phyloP scores from a whole-genome alignment of 2,113 vertebrate species.

The Rynchops niger region DNA sequence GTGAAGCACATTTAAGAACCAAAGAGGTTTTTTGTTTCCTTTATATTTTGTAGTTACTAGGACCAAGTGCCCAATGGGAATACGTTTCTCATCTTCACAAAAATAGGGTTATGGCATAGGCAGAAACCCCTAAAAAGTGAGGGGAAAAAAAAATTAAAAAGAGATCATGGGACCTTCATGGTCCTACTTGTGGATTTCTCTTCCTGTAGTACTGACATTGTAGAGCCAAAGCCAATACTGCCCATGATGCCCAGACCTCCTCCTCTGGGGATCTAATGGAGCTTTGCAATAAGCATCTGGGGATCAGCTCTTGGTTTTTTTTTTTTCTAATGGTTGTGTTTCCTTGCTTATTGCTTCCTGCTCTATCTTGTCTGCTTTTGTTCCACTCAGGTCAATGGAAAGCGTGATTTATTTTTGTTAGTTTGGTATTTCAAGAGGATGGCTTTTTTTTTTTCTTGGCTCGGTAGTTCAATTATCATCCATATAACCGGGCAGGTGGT shows the following conservation, averaged over 20 bases:
- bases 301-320: background rate
- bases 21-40: background rate
- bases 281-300: background rate
- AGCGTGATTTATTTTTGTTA: background rate
- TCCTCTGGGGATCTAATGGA: background rate
- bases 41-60: background rate
- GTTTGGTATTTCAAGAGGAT: background rate
- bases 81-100: background rate
- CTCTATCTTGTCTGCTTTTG: background rate
- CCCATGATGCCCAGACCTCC: background rate
- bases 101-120: background rate
- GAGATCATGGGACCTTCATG: background rate
- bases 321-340: background rate
- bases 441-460: background rate
- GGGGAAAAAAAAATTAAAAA: background rate
- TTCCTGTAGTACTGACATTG: background rate
- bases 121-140: background rate
- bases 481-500: background rate
- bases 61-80: accelerated
- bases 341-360: background rate
- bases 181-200: background rate
- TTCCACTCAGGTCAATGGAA: background rate
- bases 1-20: background rate
- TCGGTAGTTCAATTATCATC: background rate
- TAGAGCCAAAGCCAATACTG: background rate